Base-by-base conservation (phyloP, 2,797 vertebrate genomes). In the Myripristis murdjan region DNA sequence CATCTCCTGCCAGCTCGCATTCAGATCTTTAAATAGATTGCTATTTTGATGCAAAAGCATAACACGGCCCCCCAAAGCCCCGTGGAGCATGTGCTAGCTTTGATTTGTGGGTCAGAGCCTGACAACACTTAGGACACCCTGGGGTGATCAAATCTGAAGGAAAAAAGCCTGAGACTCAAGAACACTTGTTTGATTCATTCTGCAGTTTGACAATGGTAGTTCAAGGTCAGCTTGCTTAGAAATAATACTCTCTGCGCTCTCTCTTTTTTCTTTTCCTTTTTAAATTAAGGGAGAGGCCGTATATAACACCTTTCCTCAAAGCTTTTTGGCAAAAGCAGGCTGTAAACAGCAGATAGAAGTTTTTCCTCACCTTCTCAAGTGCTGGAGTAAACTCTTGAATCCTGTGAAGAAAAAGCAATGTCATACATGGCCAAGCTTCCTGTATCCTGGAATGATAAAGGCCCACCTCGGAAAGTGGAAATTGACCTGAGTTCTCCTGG, bases 401-500 rank as follows among this genome's bases (percentile, higher is more conserved):
- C 20, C 6, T 1, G 0, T 6, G 26, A 18, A 46, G 54, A 57
- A 55, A 53, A 79, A 53, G n/a, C 11, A 0, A 95, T 94, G 94
- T 92, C 92, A 1, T 92, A 83, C 41, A 80, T 22, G 24, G 80
- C 85, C 46, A 93, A 84, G 75, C 81, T 88, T 55, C 90, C 91
- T 1, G 63, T 82, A 0, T 92, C 88, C 53, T 91, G 90, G 90
- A 91, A 85, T 0, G 90, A 91, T 43, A 63, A 28, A 47, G 78
- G 70, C 0, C 75, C 86, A 15, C 37, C 65, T 39, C 72, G 80
- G 22, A 90, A 83, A 61, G 82, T 88, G 64, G 90, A 93, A 37
- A 83, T 94, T 39, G 92, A 95, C 74, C 84, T 93, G 51, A 92
- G 81, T 31, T 96, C 95, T 23, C 95, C 96, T 35, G 94, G 94